Evolutionary conservation across 2,888 invertebrate species (phyloP).

Genomic region (Leptinotarsa tumamoca): DNA sequence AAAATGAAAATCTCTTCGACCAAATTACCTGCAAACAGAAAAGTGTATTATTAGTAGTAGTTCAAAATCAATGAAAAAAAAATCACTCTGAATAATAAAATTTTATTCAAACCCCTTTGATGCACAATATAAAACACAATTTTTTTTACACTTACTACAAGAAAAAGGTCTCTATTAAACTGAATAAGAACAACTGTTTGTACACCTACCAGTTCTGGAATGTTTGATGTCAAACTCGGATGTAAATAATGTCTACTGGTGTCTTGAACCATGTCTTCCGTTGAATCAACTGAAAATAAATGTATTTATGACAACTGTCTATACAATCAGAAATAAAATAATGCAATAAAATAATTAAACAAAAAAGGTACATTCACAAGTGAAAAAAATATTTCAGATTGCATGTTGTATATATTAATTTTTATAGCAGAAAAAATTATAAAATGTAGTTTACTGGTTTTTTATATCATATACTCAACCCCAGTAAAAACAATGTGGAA

Average conservation of each 20-base stretch:
- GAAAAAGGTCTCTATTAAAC: constrained; percentile 49
- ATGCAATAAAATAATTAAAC: too few species aligned
- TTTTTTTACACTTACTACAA: constrained; percentile 47
- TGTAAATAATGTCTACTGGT: constrained; percentile 80
- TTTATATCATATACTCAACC: too few species aligned
- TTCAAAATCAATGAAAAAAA: constrained; percentile 53
- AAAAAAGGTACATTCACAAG: too few species aligned
- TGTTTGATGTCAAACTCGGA: constrained; percentile 77
- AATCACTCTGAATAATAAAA: constrained; percentile 61
- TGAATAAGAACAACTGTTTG: constrained; percentile 53
- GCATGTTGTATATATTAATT: too few species aligned
- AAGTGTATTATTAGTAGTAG: constrained; percentile 59
- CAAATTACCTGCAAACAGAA: constrained; percentile 61
- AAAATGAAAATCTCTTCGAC: constrained; percentile 41
- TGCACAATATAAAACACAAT: constrained; percentile 41
- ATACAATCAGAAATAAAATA: too few species aligned
- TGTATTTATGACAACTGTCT: too few species aligned
- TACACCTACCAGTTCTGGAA: constrained; percentile 76
- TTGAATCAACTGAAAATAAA: constrained; percentile 26
- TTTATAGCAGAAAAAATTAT: too few species aligned
- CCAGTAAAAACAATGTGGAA: too few species aligned
- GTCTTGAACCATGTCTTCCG: constrained; percentile 38
- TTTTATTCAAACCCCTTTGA: constrained; percentile 61
- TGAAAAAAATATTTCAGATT: too few species aligned
- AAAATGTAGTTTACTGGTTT: too few species aligned